A percentile compares a stretch with the other conserved stretches of the same genome.
These are phyloP conservation scores for Drosophila gunungcola DNA, from an alignment of 1,140 invertebrate genomes.

Conservation along the genomic window DNA sequence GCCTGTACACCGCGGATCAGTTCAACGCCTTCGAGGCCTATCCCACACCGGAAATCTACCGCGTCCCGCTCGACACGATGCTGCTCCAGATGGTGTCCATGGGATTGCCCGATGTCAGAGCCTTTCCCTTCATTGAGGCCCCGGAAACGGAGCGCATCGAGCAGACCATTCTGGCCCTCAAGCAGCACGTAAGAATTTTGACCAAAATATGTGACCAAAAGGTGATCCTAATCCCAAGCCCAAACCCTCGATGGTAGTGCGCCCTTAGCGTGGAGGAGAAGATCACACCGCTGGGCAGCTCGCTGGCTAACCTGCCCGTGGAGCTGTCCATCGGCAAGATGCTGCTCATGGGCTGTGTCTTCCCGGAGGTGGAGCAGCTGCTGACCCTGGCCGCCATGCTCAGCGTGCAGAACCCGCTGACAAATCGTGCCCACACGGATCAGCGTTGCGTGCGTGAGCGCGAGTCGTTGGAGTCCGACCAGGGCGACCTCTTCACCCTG, in stretches of 20 bases:
- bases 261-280: slow-evolving; percentile 93
- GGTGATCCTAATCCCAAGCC: too few relatives aligned
- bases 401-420: slow-evolving; percentile 97
- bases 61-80: slow-evolving; percentile 96
- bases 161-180: slow-evolving; percentile 93
- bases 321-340: slow-evolving; percentile 98
- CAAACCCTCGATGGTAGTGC: slow-evolving; percentile 56
- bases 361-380: slow-evolving; percentile 96
- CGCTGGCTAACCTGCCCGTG: slow-evolving; percentile 95
- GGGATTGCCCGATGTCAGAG: slow-evolving; percentile 94
- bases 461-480: slow-evolving; percentile 82
- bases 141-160: slow-evolving; percentile 93
- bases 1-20: slow-evolving; percentile 93
- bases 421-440: slow-evolving; percentile 94
- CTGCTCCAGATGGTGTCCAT: slow-evolving; percentile 97
- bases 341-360: slow-evolving; percentile 96
- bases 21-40: slow-evolving; percentile 90
- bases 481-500: slow-evolving; percentile 97
- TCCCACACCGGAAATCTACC: slow-evolving; percentile 94
- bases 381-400: slow-evolving; percentile 95
- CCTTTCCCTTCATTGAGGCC: slow-evolving; percentile 98
- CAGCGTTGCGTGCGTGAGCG: slow-evolving; percentile 89
- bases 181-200: slow-evolving; percentile 90
- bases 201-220: too few relatives aligned
- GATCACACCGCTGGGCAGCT: slow-evolving; percentile 95